Conservation (phyloP, 1,140 invertebrate species). For the Helicoverpa armigera region DNA sequence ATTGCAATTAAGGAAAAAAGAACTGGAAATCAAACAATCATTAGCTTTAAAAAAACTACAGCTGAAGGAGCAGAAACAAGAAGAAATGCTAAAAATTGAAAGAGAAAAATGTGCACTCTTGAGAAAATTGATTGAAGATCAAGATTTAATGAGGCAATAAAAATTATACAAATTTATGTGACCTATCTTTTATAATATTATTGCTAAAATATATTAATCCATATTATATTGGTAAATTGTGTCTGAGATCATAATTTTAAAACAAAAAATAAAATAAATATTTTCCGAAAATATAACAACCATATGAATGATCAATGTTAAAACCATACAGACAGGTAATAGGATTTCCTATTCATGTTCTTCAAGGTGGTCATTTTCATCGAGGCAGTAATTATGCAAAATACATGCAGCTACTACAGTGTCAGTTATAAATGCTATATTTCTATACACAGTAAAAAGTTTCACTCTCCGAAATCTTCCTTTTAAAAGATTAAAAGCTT, state of each 20-base stretch:
- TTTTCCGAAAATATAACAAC: not conserved
- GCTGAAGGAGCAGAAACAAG: conserved; percentile 73
- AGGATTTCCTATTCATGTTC: conserved; percentile 48
- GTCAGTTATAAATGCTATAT: conserved; percentile 75
- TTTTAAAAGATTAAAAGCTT: conserved; percentile 67
- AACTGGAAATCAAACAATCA: conserved; percentile 75
- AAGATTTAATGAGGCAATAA: conserved; percentile 51
- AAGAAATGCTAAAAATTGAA: conserved; percentile 75
- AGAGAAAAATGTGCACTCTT: conserved; percentile 74
- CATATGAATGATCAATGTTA: too few species aligned
- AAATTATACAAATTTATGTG: conserved; percentile 9
- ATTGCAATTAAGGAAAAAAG: conserved; percentile 70
- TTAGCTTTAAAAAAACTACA: conserved; percentile 74
- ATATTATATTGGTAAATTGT: not conserved
- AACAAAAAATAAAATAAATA: not conserved
- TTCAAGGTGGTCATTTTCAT: conserved; percentile 70
- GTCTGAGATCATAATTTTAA: not conserved
- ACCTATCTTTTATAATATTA: conserved; percentile 1
- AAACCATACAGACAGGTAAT: not conserved
- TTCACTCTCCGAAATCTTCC: conserved; percentile 70
- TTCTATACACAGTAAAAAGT: conserved; percentile 72
- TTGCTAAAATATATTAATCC: not conserved
- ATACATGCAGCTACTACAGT: conserved; percentile 75
- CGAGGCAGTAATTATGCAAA: conserved; percentile 72
- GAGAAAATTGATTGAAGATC: conserved; percentile 61